Percentiles rank a stretch among this genome's conserved stretches.
Conservation (phyloP, 2,797 vertebrate species). For the Tenualosa thibaudeaui region DNA sequence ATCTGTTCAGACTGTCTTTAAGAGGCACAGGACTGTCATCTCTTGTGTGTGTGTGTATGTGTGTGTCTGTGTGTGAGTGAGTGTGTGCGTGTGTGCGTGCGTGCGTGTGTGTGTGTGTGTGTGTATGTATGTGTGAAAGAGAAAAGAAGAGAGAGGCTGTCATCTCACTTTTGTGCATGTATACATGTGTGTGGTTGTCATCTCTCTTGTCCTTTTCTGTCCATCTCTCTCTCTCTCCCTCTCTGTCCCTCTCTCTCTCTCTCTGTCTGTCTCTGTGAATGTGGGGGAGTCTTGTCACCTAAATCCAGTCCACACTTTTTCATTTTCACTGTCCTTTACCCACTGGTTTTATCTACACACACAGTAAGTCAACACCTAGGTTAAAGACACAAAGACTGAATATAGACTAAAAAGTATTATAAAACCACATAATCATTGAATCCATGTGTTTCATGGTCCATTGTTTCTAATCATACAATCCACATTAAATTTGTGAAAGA, state of each 20-base stretch:
- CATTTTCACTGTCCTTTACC: no score
- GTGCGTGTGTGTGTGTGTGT: background rate
- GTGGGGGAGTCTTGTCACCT: background rate
- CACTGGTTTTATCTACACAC: no score
- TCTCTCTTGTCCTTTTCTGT: conserved; percentile 11
- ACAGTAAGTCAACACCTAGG: no score
- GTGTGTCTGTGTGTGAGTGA: background rate
- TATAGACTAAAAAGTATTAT: no score
- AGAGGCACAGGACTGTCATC: background rate
- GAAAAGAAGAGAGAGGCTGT: background rate
- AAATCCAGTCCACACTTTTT: background rate
- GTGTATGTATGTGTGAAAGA: conserved; percentile 9
- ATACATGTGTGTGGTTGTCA: background rate
- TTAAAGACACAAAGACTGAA: no score
- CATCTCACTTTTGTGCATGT: background rate
- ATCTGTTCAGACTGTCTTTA: background rate
- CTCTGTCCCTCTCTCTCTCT: background rate
- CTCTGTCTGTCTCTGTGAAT: background rate
- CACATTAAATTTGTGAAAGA: no score
- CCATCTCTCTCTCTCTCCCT: background rate
- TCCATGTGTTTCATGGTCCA: no score
- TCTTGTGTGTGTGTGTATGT: background rate
- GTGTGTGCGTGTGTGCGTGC: no score
- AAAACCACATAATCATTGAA: no score
- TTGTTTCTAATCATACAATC: no score